Evolutionary conservation across 2,113 vertebrate species (phyloP), one percentile per base, ranked within the genome.

Genomic region (Talpa occidentalis): DNA sequence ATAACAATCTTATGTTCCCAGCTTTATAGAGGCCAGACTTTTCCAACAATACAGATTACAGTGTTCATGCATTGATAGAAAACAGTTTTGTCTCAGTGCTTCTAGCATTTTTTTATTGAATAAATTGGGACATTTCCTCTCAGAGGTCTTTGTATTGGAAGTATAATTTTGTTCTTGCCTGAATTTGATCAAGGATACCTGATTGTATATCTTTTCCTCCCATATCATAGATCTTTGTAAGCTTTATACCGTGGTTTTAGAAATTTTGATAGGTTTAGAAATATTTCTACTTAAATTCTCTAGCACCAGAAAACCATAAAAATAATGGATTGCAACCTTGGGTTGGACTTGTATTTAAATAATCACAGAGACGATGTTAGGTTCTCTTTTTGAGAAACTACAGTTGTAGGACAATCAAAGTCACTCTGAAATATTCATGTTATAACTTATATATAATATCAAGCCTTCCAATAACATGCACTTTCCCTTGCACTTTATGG

Each of bases 361-460:
- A 88, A 95, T 90, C 92, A 84, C 52, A 60, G 54, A 89, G 16
- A 49, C 60, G 37, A 77, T 49, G 89, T 76, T 91, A 15, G 44
- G 32, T 44, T 96, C 87, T 84, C 19, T 94, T 86, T 90, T 84
- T 91, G 83, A 95, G 89, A 92, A 95, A 91, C 67, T 91, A 72
- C 9, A 92, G 72, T 87, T 95, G 74, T 92, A 96, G 83, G 60
- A 66, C 91, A 92, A 96, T 96, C 67, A 97, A 96, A 96, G 94
- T 95, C 95, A 97, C 76, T 93, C 84, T 95, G 77, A 97, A 96
- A 96, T 96, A 97, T 95, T 96, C 87, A 92, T 85, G 72, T 82
- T 93, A 92, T 95, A 96, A 94, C 86, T 96, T 96, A 95, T 94
- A 96, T 94, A 78, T 90, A 81, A 81, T 77, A 94, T 94, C 88